These are phyloP conservation scores for Haliclona indistincta DNA, from an alignment of 37 sponge, comb jelly and placozoan species.

Conservation along the genomic window DNA sequence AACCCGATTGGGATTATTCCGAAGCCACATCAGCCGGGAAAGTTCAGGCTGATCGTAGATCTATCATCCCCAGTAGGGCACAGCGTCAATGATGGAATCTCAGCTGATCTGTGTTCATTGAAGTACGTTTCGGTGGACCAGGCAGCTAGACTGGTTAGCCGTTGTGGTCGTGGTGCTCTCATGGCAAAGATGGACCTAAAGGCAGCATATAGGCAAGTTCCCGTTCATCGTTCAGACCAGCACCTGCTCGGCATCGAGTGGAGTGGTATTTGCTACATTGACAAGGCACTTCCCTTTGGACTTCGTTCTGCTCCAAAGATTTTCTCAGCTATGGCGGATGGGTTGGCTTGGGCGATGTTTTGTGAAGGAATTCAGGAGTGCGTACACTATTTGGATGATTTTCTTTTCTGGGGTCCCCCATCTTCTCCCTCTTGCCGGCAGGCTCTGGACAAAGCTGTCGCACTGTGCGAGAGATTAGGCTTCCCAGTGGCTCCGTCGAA, in stretches of 20 bases:
- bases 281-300: constrained; percentile 5
- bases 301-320: constrained; percentile 18
- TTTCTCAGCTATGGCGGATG: constrained; percentile 9
- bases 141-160: neutral
- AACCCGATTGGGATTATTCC: no score
- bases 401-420: neutral
- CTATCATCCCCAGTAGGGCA: neutral
- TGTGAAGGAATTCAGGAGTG: neutral
- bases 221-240: constrained; percentile 5
- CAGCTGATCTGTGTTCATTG: neutral
- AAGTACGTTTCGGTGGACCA: neutral
- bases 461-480: no score
- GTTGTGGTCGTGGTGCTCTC: neutral
- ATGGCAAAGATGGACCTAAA: constrained; percentile 4
- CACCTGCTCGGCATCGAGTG: neutral
- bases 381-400: constrained; percentile 17
- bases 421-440: no score
- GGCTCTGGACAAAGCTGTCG: no score
- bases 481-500: constrained; percentile 43
- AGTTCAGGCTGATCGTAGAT: constrained; percentile 1
- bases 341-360: neutral
- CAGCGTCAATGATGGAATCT: constrained; percentile 15
- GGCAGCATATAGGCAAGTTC: neutral
- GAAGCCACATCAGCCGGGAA: no score
- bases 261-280: neutral